These are phyloP conservation scores for Rosalia funebris DNA, from an alignment of 2,888 invertebrate genomes.

Conservation along the genomic window DNA sequence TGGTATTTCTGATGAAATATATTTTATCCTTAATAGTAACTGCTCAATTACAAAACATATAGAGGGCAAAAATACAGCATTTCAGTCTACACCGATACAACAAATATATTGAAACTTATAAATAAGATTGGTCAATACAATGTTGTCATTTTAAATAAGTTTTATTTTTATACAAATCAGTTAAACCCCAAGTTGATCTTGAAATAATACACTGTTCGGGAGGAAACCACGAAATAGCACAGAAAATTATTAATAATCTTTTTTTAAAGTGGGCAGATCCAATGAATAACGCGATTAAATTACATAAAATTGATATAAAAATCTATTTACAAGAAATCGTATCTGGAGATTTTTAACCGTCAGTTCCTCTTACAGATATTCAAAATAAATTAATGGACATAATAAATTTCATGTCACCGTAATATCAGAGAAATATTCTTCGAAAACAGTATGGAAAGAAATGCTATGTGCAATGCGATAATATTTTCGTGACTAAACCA, in stretches of 20 bases:
- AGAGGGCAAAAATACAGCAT: slow-evolving; percentile 12
- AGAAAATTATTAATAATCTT: slow-evolving; percentile 11
- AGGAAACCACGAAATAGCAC: not conserved
- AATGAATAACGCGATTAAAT: not conserved
- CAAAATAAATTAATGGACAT: not conserved
- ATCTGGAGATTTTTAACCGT: slow-evolving; percentile 11
- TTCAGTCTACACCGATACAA: not conserved
- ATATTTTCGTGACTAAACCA: not conserved
- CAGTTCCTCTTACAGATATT: not conserved
- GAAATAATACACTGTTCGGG: slow-evolving; percentile 4
- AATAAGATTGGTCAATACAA: slow-evolving; percentile 13
- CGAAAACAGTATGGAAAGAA: slow-evolving; percentile 19
- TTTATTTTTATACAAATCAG: slow-evolving; percentile 28
- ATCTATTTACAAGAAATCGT: slow-evolving; percentile 1
- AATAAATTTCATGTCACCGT: slow-evolving; percentile 11
- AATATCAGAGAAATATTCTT: slow-evolving; percentile 19
- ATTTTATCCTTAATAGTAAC: slow-evolving; percentile 19
- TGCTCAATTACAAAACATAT: not conserved
- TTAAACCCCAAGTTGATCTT: not conserved
- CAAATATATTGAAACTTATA: slow-evolving; percentile 5
- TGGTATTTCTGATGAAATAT: not conserved
- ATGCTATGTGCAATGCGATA: slow-evolving; percentile 14
- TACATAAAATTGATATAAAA: slow-evolving; percentile 17
- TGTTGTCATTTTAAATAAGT: slow-evolving; percentile 11
- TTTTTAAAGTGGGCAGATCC: slow-evolving; percentile 6